Evolutionary conservation across 2,888 invertebrate genomes (phyloP), one percentile per base, ranked within the genome.

Genomic region (Oligia strigilis): DNA sequence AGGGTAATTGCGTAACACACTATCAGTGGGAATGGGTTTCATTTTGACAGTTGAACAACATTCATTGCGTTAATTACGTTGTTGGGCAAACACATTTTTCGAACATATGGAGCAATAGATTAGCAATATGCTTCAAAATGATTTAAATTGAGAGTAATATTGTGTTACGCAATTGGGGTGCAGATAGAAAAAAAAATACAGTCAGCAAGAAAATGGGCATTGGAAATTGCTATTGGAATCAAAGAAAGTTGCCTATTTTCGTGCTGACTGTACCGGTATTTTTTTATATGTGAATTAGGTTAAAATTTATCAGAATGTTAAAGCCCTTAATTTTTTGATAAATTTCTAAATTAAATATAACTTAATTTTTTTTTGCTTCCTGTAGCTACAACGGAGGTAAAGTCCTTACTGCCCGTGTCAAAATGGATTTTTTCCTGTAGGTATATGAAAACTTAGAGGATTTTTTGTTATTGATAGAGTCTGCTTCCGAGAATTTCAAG

Each of bases 401-500:
- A 8, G 19, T 19, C 55, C n/a, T 9, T 9, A 60, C 11, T 60
- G n/a, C n/a, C 11, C 60, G 13, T 5, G 5, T 60, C n/a, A 60
- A 62, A 60, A n/a, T 60, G n/a, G 60, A 29, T n/a, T 29, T 55
- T 60, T 13, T n/a, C 60, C 58, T n/a, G 0, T n/a, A 3, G 11
- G 9, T n/a, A 1, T 14, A n/a, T 0, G 8, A 58, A 46, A 23
- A 14, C 9, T 36, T 36, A n/a, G 4, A 17, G 2, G n/a, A 62
- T 52, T n/a, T 67, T 49, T 52, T 76, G 11, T 29, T 66, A 40
- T 49, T 58, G 49, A 49, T 52, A 40, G 6, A 43, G 8, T 62
- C n/a, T 58, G 19, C 23, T 70, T 81, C 49, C 4, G 19, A 75
- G 82, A 82, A 75, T 49, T 43, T 8, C 13, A 46, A 67, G 76